Evolutionary conservation across 2,888 invertebrate species (phyloP).

Genomic region (Trachelus troglodyta): DNA sequence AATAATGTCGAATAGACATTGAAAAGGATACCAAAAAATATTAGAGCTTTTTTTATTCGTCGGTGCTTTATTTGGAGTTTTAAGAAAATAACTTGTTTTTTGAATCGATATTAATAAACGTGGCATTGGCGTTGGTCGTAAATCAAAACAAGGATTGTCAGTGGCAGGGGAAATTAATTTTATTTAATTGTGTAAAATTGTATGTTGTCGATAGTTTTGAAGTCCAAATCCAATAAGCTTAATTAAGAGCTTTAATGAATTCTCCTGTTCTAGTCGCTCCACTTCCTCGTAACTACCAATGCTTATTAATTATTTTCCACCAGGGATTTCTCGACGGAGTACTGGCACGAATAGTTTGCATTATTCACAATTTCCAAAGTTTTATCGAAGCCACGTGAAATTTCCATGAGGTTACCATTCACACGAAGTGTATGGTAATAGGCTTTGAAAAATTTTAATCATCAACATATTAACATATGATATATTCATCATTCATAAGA

Average conservation of each 20-base stretch:
- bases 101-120: not conserved
- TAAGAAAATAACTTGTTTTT: not conserved
- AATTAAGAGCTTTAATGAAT: constrained; percentile 37
- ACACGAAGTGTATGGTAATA: no score
- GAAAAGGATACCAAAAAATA: not conserved
- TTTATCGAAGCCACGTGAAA: not conserved
- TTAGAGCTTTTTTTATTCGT: no score
- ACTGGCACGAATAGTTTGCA: not conserved
- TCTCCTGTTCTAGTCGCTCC: constrained; percentile 4
- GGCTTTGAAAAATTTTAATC: no score
- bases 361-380: not conserved
- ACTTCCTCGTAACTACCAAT: constrained; percentile 4
- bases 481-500: not conserved
- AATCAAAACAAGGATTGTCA: not conserved
- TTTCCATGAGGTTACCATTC: not conserved
- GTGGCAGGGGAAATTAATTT: constrained; percentile 7
- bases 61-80: no score
- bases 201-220: constrained; percentile 24
- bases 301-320: constrained; percentile 21
- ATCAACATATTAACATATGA: not conserved
- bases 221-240: constrained; percentile 35
- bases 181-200: constrained; percentile 23
- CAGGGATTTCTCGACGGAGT: not conserved
- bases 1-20: not conserved
- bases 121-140: not conserved